Evolutionary conservation across 2,113 vertebrate genomes (phyloP).

Genomic region (Entelurus aequoreus): DNA sequence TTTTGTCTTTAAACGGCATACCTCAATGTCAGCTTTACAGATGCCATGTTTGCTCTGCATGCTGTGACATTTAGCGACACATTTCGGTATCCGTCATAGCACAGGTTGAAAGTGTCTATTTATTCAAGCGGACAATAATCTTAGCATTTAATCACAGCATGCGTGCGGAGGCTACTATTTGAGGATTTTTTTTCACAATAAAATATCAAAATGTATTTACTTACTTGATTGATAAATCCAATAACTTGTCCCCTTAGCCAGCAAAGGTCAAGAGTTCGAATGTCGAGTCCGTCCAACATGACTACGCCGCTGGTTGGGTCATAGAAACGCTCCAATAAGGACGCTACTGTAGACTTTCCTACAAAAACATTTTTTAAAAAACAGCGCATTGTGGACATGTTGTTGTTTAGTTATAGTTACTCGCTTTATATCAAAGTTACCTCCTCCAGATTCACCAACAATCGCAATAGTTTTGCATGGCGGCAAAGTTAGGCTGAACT

Average conservation of each 20-base stretch:
- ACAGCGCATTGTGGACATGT: neutral
- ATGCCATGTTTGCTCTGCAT: too few species aligned
- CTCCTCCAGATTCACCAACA: constrained; percentile 92
- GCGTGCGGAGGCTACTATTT: neutral
- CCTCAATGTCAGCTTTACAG: too few species aligned
- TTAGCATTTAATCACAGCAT: neutral
- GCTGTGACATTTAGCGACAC: too few species aligned
- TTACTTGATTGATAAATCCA: constrained; percentile 92
- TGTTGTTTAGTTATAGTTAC: neutral
- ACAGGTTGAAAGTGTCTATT: neutral
- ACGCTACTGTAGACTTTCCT: constrained; percentile 92
- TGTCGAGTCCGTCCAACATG: constrained; percentile 80
- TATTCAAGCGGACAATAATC: neutral
- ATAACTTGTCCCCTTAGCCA: constrained; percentile 89
- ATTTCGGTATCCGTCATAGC: too few species aligned
- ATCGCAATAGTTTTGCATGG: constrained; percentile 86
- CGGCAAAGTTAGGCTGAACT: constrained; percentile 80
- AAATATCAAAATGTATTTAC: neutral
- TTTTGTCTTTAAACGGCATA: neutral
- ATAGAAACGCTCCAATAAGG: constrained; percentile 89
- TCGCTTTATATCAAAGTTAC: constrained; percentile 54
- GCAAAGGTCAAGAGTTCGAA: constrained; percentile 81
- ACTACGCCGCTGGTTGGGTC: constrained; percentile 79
- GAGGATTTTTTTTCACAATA: neutral
- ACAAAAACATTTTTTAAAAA: constrained; percentile 1